Base-by-base conservation (phyloP, 2,113 vertebrate genomes). In the Nannobrachium achirus region DNA sequence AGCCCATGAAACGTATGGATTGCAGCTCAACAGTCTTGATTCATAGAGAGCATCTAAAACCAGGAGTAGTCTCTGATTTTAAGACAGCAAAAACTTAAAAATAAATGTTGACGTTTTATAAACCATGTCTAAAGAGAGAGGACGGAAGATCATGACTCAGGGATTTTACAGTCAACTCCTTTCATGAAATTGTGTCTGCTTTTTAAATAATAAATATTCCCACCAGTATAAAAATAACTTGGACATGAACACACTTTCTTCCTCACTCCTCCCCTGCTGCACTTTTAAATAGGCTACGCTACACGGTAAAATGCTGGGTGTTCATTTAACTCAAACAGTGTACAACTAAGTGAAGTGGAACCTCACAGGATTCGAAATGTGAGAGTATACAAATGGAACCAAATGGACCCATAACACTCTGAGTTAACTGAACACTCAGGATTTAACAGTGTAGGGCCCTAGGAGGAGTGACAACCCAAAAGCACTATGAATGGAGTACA, bases 121-220 rank as follows among this genome's bases (percentile, higher is more conserved):
- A 75, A 3, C 19, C 10, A 62, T 48, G 25, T 33, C 55, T 40
- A 39, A 4, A 18, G 42, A 60, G 8, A 45, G 14, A 42, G 3
- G 10, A 39, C 58, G 61, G 53, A 49, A 40, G 1, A 10, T 13
- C 39, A 53, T 25, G 50, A 78, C 60, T 78, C 42, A 8, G 59
- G 63, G 42, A 70, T 71, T 42, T 63, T 2, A 10, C 19, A 39
- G 57, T 13, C 49, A 55, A 6, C 39, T 56, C 16, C 7, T 58
- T 80, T 78, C 20, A 49, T 16, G 51, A 75, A 81, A 68, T 3
- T 73, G 53, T 20, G 62, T 20, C 7, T 3, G 67, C 64, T 73
- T 73, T 67, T 25, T 59, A 53, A 66, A 74, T 33, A 82, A 78
- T 6, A 84, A 89, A 83, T 83, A 88, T 86, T 80, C 76, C 86